These are phyloP conservation scores for Arge pagana DNA, from an alignment of 2,888 invertebrate species.

Conservation along the genomic window DNA sequence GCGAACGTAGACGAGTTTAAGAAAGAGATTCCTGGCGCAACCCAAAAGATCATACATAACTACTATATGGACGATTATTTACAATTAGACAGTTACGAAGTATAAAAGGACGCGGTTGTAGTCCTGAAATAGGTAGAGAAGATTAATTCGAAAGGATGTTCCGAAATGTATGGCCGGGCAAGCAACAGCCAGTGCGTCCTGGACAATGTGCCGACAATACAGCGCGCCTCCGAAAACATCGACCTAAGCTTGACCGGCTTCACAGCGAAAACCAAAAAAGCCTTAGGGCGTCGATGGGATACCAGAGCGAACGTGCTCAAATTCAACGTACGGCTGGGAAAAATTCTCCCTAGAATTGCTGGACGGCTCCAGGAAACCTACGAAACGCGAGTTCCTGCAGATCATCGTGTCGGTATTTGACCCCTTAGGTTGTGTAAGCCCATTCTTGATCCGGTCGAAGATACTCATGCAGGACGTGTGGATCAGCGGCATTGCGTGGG, in stretches of 20 bases:
- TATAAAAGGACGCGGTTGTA: constrained; percentile 28
- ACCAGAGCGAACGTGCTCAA: constrained; percentile 27
- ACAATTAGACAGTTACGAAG: constrained; percentile 38
- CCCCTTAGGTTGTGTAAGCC: constrained; percentile 38
- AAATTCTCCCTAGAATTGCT: constrained; percentile 26
- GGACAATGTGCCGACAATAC: not conserved
- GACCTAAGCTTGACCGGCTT: too few species aligned
- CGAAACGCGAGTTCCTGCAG: constrained; percentile 32
- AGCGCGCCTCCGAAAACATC: too few species aligned
- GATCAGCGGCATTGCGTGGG: constrained; percentile 32
- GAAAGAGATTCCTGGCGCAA: constrained; percentile 31
- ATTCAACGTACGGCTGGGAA: constrained; percentile 28
- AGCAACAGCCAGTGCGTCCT: constrained; percentile 22
- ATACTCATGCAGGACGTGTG: constrained; percentile 41
- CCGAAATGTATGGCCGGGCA: constrained; percentile 33
- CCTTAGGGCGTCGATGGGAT: constrained; percentile 33
- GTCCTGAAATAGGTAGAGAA: constrained; percentile 27
- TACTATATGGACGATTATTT: constrained; percentile 44
- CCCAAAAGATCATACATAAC: constrained; percentile 33
- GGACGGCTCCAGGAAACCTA: constrained; percentile 26
- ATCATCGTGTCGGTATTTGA: constrained; percentile 42
- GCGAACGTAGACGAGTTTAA: constrained; percentile 33
- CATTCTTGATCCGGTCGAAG: constrained; percentile 32
- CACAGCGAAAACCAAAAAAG: not conserved
- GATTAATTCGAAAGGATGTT: constrained; percentile 29